Evolutionary conservation across 2,113 vertebrate genomes (phyloP).

Genomic region (Phoenicopterus ruber): DNA sequence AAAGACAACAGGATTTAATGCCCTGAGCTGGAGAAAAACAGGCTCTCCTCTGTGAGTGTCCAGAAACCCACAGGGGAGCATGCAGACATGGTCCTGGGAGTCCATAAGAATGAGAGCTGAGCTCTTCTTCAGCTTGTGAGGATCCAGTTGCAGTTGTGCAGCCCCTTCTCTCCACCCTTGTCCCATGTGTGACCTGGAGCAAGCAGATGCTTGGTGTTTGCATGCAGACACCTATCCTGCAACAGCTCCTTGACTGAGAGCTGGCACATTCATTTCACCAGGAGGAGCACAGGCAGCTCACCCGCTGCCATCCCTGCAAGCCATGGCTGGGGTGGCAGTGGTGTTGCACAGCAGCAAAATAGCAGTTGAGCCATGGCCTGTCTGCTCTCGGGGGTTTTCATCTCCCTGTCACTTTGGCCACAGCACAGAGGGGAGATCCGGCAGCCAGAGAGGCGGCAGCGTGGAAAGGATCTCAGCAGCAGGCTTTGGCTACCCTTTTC

Average conservation of each 20-base stretch:
- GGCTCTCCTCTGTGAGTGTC: neutral
- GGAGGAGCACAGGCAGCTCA: neutral
- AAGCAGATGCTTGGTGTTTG: neutral
- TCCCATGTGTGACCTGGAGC: neutral
- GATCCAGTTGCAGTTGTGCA: neutral
- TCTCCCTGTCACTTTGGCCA: neutral
- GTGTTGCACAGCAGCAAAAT: neutral
- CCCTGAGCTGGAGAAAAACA: neutral
- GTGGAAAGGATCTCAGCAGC: neutral
- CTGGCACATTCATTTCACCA: neutral
- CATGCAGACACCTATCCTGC: neutral
- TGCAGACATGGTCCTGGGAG: rapidly evolving
- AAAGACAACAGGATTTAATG: neutral
- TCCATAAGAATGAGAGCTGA: neutral
- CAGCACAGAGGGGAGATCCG: rapidly evolving
- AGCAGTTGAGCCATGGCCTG: neutral
- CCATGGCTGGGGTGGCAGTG: neutral
- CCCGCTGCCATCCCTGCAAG: rapidly evolving
- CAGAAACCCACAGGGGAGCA: neutral
- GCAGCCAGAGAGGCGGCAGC: neutral
- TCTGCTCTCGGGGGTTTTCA: neutral
- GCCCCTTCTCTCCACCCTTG: neutral
- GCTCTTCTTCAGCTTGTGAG: neutral
- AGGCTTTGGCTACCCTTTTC: neutral
- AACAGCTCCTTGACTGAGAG: neutral